A percentile compares a stretch with the other conserved stretches of the same genome.
phyloP scores from a whole-genome alignment of 1,140 invertebrate genomes.

The Gonioctena quinquepunctata region DNA sequence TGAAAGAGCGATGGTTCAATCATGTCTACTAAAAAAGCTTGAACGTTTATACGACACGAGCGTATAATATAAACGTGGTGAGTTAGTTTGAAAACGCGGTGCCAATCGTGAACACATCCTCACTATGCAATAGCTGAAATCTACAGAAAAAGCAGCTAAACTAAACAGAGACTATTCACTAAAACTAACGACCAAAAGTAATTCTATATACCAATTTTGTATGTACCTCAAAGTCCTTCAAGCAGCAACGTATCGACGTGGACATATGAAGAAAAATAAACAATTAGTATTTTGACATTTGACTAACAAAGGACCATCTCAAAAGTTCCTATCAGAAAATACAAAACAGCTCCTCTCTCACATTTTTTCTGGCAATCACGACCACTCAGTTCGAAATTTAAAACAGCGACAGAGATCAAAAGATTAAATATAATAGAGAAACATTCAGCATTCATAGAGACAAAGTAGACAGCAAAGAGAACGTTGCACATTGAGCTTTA shows the following conservation, averaged over 20 bases:
- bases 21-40: neutral
- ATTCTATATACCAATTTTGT: constrained; percentile 53
- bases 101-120: constrained; percentile 6
- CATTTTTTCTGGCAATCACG: constrained; percentile 37
- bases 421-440: constrained; percentile 30
- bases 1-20: neutral
- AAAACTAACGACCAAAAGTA: constrained; percentile 55
- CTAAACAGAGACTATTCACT: constrained; percentile 60
- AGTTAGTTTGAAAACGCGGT: neutral
- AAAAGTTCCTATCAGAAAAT: constrained; percentile 80
- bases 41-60: constrained; percentile 6
- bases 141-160: constrained; percentile 62
- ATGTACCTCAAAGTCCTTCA: constrained; percentile 76
- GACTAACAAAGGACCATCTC: constrained; percentile 86
- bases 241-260: constrained; percentile 54
- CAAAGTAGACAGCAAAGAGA: neutral
- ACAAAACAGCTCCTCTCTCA: constrained; percentile 12
- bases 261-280: constrained; percentile 61
- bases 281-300: constrained; percentile 43
- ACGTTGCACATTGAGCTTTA: neutral
- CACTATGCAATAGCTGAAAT: constrained; percentile 39
- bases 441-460: constrained; percentile 29
- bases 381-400: constrained; percentile 49
- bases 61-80: neutral
- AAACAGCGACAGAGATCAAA: constrained; percentile 38